Evolutionary conservation across 1,140 invertebrate species (phyloP), one percentile per base, ranked within the genome.

Genomic region (Achroia grisella): DNA sequence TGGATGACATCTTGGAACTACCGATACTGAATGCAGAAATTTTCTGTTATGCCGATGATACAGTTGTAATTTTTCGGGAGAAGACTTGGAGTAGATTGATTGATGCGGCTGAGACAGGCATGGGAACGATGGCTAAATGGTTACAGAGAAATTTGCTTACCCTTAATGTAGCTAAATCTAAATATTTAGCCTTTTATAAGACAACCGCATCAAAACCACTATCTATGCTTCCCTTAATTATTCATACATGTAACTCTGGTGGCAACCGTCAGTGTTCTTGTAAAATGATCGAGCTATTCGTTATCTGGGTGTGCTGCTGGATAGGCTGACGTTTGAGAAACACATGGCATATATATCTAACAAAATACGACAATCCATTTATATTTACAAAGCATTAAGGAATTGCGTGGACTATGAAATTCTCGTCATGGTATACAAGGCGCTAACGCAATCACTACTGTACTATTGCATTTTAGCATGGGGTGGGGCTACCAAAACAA

Each of bases 361-460:
- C 6, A 2, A 6, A 2, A 6, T 23, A 3, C 17, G 17, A 23
- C 2, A 23, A 23, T 3, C 6, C 6, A 6, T 23, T 3, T 6
- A 23, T 23, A 23, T 23, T 23, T 3, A 3, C 2, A 23, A 23
- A 23, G 2, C 6, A 3, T 6, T 23, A 2, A 2, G 2, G 6
- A 23, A 23, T 23, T 23, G 17, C 2, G 6, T 23, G 2, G 17
- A 23, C 2, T 23, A 23, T 23, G 17, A 23, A 23, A 23, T 6
- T 3, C 17, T 23, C 2, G 2, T 23, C 43, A 28, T 32, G 10
- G 39, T 49, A 10, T 49, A 49, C n/a, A 23, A 17, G 1, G 31
- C 39, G 5, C 23, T 49, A 0, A 44, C 35, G n/a, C 34, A 49
- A 29, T 44, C 48, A 4, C 11, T 49, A n/a, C 4, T 17, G 2